phyloP scores from a whole-genome alignment of 2,797 vertebrate genomes.

The Tauraco hartlaubi region DNA sequence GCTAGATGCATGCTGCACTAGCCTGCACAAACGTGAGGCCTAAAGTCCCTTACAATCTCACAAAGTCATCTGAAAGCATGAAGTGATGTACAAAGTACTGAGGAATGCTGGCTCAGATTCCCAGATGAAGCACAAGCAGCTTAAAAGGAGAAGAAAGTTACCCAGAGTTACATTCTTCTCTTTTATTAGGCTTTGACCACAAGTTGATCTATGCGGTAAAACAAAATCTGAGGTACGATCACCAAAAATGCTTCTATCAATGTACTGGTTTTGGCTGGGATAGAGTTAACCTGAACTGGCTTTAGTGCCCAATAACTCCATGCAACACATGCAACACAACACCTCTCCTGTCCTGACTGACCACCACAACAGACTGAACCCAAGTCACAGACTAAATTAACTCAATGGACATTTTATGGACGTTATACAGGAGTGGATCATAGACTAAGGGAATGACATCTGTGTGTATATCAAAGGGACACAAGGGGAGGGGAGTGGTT shows the following conservation, averaged over 20 bases:
- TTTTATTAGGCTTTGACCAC: background rate
- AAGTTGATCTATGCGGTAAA: background rate
- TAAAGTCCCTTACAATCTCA: background rate
- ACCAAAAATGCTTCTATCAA: background rate
- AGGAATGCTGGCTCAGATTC: background rate
- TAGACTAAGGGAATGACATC: background rate
- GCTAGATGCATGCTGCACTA: background rate
- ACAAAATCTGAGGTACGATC: background rate
- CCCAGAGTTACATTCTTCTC: background rate
- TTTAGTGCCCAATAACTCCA: background rate
- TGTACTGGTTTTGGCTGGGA: background rate
- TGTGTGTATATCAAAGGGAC: background rate
- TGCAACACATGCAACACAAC: background rate
- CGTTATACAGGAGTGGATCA: background rate
- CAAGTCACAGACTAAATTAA: background rate
- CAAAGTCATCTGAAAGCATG: background rate
- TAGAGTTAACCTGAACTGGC: background rate
- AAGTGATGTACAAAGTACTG: background rate
- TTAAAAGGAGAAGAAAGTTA: background rate
- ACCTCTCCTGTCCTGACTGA: background rate
- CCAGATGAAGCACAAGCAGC: background rate
- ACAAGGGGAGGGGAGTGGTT: background rate
- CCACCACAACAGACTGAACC: background rate
- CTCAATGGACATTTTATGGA: background rate
- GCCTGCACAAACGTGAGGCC: rapidly evolving